phyloP scores from a whole-genome alignment of 2,888 invertebrate species.

The Trissoscelio sp. region DNA sequence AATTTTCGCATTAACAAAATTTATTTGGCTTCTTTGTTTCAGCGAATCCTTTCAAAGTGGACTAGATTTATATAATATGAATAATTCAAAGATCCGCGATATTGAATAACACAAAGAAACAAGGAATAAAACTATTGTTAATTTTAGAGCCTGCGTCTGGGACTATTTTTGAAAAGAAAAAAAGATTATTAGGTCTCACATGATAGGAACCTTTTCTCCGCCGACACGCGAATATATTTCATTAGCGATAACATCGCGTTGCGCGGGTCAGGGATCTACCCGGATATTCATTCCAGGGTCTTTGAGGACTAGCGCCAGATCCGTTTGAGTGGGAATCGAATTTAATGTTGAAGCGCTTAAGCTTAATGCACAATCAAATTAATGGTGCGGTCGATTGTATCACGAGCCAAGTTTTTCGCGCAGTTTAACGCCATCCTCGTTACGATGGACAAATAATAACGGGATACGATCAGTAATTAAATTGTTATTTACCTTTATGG shows the following conservation, averaged over 20 bases:
- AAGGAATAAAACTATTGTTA: constrained; percentile 41
- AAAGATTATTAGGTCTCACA: constrained; percentile 65
- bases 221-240: constrained; percentile 72
- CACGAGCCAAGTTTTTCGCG: constrained; percentile 8
- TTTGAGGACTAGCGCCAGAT: constrained; percentile 55
- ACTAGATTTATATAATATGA: constrained; percentile 29
- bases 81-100: constrained; percentile 25
- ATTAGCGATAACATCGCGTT: constrained; percentile 72
- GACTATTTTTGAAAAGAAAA: constrained; percentile 9
- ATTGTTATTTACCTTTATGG: constrained; percentile 11
- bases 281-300: constrained; percentile 69
- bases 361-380: constrained; percentile 46
- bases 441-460: constrained; percentile 29
- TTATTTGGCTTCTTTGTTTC: not conserved
- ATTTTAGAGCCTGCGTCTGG: constrained; percentile 35
- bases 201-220: constrained; percentile 51
- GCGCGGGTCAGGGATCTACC: constrained; percentile 73
- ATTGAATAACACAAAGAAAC: constrained; percentile 35
- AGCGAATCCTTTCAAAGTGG: not conserved
- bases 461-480: constrained; percentile 34
- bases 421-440: constrained; percentile 15
- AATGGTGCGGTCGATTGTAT: constrained; percentile 28
- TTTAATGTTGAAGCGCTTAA: constrained; percentile 49
- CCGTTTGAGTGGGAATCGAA: constrained; percentile 48
- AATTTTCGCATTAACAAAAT: not conserved